Conservation (phyloP, 2,797 vertebrate species). For the Syndactyla subalaris region DNA sequence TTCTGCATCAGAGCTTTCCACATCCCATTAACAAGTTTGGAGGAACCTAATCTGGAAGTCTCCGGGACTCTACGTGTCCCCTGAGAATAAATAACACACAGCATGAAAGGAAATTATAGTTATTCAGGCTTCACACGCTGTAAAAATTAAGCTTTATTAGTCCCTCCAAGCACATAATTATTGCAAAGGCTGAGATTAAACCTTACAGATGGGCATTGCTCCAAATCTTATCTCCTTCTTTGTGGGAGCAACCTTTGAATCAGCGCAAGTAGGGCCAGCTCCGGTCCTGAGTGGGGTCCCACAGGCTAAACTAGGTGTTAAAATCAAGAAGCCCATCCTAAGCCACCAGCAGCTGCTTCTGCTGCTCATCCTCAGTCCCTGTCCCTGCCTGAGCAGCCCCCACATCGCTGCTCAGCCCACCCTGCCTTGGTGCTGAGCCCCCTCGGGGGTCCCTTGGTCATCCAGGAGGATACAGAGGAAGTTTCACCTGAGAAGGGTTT, state of each 20-base stretch:
- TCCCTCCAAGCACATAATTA: background rate
- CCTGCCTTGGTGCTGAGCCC: background rate
- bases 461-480: background rate
- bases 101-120: background rate
- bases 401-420: background rate
- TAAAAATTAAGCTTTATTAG: slow-evolving; percentile 18
- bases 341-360: background rate
- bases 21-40: background rate
- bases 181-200: slow-evolving; percentile 5
- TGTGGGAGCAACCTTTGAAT: background rate
- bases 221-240: slow-evolving; percentile 31
- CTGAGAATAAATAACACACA: slow-evolving; percentile 5
- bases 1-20: background rate
- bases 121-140: background rate
- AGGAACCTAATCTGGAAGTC: background rate
- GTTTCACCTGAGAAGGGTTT: background rate
- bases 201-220: background rate
- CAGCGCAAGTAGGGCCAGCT: background rate
- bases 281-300: background rate
- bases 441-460: background rate
- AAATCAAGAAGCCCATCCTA: background rate
- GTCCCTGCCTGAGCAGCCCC: background rate
- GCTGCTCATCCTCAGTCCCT: background rate
- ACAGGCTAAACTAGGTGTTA: background rate
- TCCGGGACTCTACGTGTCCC: background rate